These are phyloP conservation scores for Tryphoninae sp. DNA, from an alignment of 2,888 invertebrate species.

Conservation along the genomic window DNA sequence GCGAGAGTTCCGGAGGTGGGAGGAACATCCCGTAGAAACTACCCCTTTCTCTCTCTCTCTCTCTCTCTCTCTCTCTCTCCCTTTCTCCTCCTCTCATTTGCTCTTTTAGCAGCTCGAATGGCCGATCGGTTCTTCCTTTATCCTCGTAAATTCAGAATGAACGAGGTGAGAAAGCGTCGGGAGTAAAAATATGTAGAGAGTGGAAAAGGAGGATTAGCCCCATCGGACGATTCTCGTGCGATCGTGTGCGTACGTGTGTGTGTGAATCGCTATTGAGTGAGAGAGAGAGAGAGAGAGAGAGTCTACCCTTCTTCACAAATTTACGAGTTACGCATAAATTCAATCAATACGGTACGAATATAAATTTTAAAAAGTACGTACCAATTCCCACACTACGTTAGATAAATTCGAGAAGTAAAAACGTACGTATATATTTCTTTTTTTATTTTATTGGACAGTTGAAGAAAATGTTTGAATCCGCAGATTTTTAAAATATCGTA, in stretches of 20 bases:
- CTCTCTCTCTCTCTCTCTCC: background rate
- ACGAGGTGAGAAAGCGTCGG: slow-evolving; percentile 55
- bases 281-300: background rate
- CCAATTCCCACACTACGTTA: background rate
- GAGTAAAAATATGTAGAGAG: slow-evolving; percentile 38
- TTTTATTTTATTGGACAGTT: background rate
- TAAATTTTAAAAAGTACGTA: background rate
- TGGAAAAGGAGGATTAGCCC: slow-evolving; percentile 49
- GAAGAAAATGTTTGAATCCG: background rate
- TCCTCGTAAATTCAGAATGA: slow-evolving; percentile 58
- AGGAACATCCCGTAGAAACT: slow-evolving; percentile 11
- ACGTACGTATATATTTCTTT: background rate
- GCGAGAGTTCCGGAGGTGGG: background rate
- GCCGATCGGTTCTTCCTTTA: slow-evolving; percentile 41
- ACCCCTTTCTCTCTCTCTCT: background rate
- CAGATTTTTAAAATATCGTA: slow-evolving; percentile 18
- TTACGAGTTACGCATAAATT: background rate
- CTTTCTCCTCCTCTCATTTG: background rate
- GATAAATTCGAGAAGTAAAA: background rate
- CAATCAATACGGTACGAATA: background rate
- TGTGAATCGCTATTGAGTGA: slow-evolving; percentile 21
- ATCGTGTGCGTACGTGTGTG: slow-evolving; percentile 29
- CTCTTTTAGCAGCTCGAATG: slow-evolving; percentile 9
- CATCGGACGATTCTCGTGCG: slow-evolving; percentile 31
- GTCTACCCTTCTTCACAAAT: slow-evolving; percentile 6